Evolutionary conservation across 2,113 vertebrate genomes (phyloP), one percentile per base, ranked within the genome.

Genomic region (Passer montanus): DNA sequence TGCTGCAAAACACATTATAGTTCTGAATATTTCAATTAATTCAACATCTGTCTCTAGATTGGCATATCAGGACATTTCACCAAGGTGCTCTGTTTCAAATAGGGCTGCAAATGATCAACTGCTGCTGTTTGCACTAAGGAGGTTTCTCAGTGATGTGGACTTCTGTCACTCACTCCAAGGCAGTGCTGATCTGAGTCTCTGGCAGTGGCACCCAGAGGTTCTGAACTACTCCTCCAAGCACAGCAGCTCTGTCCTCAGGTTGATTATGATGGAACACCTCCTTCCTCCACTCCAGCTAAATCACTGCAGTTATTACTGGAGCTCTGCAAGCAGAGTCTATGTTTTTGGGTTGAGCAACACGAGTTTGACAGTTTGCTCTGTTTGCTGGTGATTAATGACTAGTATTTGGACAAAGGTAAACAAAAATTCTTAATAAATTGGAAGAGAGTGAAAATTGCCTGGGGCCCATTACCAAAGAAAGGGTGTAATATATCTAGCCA

Each of bases 371-470:
- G 82, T 63, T 88, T 63, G 59, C 35, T 80, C 84, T 88, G 19
- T 52, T 95, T 59, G 74, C 59, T 56, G 79, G n/a, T 91, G 93
- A 94, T 92, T 93, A 96, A 96, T 64, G 90, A 77, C 43, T 28
- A 74, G 81, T 67, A 70, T 77, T 94, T 95, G 84, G 84, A 93
- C 72, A 95, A 87, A 93, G 78, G 79, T 95, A 94, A 94, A 95
- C 69, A 84, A 84, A 96, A 94, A 88, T 62, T 67, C 81, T 92
- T 93, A 88, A 87, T 94, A 95, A 93, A 87, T 76, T 89, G 53
- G 77, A 88, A 93, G 47, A 93, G 93, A 94, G 44, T 35, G 49
- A 67, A 93, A 41, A 56, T 55, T 94, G 52, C 72, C 83, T 74
- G 52, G 24, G 62, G 83, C 56, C 44, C 60, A 67, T 94, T 96